phyloP scores from a whole-genome alignment of 2,113 vertebrate genomes.

The Diphyllodes magnificus region DNA sequence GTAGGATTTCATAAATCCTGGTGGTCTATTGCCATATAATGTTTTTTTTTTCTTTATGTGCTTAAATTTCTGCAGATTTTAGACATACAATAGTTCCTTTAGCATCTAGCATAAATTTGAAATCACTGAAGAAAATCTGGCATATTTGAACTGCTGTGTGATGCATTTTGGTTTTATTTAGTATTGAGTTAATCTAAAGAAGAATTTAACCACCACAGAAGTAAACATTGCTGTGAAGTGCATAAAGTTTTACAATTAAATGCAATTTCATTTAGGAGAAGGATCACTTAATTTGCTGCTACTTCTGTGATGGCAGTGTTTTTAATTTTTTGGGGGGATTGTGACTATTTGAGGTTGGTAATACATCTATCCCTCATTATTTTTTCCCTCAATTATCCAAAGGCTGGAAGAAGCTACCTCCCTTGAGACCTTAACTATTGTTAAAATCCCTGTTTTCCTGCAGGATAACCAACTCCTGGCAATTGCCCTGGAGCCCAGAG shows the following conservation, averaged over 20 bases:
- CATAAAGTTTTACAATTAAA: background rate
- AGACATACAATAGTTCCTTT: background rate
- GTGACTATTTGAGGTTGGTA: background rate
- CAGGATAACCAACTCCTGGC: slow-evolving; percentile 50
- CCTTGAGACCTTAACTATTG: slow-evolving; percentile 17
- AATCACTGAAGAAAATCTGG: background rate
- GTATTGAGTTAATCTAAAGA: background rate
- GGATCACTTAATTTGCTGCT: background rate
- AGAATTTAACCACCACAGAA: background rate
- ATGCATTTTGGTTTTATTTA: background rate
- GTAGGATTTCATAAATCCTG: background rate
- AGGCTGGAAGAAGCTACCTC: background rate
- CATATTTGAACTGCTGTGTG: background rate
- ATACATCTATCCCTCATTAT: background rate
- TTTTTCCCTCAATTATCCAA: background rate
- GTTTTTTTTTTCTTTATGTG: background rate
- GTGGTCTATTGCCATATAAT: background rate
- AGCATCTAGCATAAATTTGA: background rate
- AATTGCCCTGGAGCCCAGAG: slow-evolving; percentile 41
- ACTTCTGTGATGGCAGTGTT: background rate
- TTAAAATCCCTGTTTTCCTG: slow-evolving; percentile 36
- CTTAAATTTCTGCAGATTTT: background rate
- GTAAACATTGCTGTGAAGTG: background rate
- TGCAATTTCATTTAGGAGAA: background rate
- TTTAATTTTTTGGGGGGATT: background rate